Base-by-base conservation (phyloP, 23 tunicate genomes). In the Trididemnum nubilum region DNA sequence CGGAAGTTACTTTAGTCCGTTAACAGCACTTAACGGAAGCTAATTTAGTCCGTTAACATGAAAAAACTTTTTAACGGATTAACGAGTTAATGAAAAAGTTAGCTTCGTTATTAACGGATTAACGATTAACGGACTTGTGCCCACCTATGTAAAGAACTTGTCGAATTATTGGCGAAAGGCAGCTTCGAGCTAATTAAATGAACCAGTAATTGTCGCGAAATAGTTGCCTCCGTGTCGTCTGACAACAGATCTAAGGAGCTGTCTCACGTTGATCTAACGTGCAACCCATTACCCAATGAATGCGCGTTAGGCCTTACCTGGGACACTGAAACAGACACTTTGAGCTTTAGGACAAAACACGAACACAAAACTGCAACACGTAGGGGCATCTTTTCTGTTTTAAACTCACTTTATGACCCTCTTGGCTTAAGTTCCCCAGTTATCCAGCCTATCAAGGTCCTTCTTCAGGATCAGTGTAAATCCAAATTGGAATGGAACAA, bases 131-230 rank as follows among this genome's bases (percentile, higher is more conserved):
- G n/a, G n/a, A n/a, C n/a, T n/a, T n/a, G n/a, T n/a, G n/a, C n/a
- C n/a, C n/a, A n/a, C n/a, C n/a, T n/a, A n/a, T n/a, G n/a, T n/a
- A n/a, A n/a, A n/a, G n/a, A n/a, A n/a, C n/a, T n/a, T n/a, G n/a
- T n/a, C n/a, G n/a, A n/a, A n/a, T n/a, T n/a, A n/a, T n/a, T n/a
- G n/a, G n/a, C n/a, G n/a, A 2, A 33, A 34, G 76, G 81, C 28
- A 86, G 92, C 21, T 87, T 87, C 24, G 30, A 75, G 21, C 27
- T 73, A n/a, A 73, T 65, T 22, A 81, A 87, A 61, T 87, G 78
- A 64, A 63, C 49, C 26, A 72, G 86, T 35, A 87, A 87, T 36
- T 65, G 32, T 63, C 77, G 81, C 40, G 77, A 81, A 21, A 86
- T 81, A 18, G 21, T 73, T 2, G 29, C 49, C 22, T 51, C 66